Evolutionary conservation across 2,888 invertebrate genomes (phyloP), one percentile per base, ranked within the genome.

Genomic region (Cheilosia grossa): DNA sequence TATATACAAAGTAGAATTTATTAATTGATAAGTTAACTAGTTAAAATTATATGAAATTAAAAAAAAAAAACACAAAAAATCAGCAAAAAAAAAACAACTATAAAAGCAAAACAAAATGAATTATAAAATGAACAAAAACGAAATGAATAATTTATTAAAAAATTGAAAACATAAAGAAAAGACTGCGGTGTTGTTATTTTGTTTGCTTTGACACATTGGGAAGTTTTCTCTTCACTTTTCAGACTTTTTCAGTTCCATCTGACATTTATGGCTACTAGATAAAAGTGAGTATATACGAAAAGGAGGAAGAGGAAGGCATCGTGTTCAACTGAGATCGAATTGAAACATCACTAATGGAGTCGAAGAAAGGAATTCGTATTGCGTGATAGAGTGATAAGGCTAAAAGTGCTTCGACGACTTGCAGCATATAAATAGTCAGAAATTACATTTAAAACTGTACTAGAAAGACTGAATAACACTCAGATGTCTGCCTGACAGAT

Each of bases 91-190:
- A 21, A 67, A 54, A 19, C 49, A 66, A 73, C 56, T 79, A 72
- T 79, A 74, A 79, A 74, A 81, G 66, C 69, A 51, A 51, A 51
- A 51, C 24, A 10, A 24, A 82, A 82, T 85, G 85, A 85, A 85
- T 85, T 85, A 85, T 85, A 81, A 85, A 51, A 85, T 54, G 69
- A 85, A 51, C 59, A 69, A 75, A 59, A 81, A 85, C 54, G 56
- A 81, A 85, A 75, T 85, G 85, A 85, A 85, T 85, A 85, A 85
- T 85, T 85, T 85, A 85, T 85, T 85, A 85, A 85, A 85, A 85
- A 85, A 85, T 70, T 85, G 85, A 81, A 85, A 85, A 85, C 61
- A 85, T 80, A 44, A 72, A 80, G 59, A 74, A 56, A 64, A 69
- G 47, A 10, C 7, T 21, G 53, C 2, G 69, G 79, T 74, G 82